Base-by-base conservation (phyloP, 2,888 invertebrate genomes). In the Melitaea athalia region DNA sequence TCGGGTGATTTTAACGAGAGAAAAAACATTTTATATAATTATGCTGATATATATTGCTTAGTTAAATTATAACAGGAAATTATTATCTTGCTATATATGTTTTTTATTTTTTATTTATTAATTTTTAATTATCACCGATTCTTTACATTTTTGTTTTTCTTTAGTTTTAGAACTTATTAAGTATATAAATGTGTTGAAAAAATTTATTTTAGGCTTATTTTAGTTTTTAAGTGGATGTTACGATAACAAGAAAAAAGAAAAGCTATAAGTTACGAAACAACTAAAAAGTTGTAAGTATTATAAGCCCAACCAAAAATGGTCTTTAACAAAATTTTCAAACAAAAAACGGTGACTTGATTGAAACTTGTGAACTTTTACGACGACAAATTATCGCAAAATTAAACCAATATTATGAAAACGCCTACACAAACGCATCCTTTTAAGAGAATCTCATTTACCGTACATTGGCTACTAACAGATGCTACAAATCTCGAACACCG, bases 391-490 rank as follows among this genome's bases (percentile, higher is more conserved):
- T 15, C n/a, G 42, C 42, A 42, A 55, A 31, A 53, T 7, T 14
- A 57, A 57, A 57, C 10, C 17, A 42, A 8, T 14, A 57, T 15
- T 57, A 42, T 15, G 42, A 42, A 10, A 14, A 11, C n/a, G 11
- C 38, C 57, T 42, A 42, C 5, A 42, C 42, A 42, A 42, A 42
- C 45, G 38, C 59, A 59, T 65, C 11, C 38, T 59, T 50, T 17
- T 42, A 64, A 61, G 49, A 55, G 43, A 24, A 24, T 52, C 31
- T 43, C 55, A 68, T 68, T 64, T 64, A 53, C 31, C 52, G 61
- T 71, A 69, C 70, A 70, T 70, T 52, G 69, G 67, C 66, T 69
- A 55, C 57, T 55, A 50, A 43, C 67, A 63, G 67, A 67, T 67
- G 67, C 43, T 67, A 67, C 67, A 67, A 67, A 63, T 67, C 67